Evolutionary conservation across 2,113 vertebrate species (phyloP), one percentile per base, ranked within the genome.

Genomic region (Xyrauchen texanus): DNA sequence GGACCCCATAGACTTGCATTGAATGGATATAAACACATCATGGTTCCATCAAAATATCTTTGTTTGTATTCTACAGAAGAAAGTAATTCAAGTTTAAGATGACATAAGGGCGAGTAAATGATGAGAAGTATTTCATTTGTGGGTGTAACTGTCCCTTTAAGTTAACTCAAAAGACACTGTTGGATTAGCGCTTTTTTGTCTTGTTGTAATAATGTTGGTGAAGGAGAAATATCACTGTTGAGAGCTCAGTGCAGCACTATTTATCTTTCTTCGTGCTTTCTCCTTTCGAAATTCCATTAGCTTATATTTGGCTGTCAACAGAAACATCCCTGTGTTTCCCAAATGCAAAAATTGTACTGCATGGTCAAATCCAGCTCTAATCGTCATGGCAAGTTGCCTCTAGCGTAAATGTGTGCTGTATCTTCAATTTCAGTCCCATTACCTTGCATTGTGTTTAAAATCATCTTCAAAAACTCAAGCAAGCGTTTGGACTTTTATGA

Each of bases 191-290:
- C 49, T 49, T 45, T 60, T 75, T 69, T 16, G 57, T 44, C 63
- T 11, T 6, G 53, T 60, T 83, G 51, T 71, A 80, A 78, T 79
- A 70, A 66, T 45, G 57, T 67, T 66, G 76, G 45, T 74, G 21
- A 69, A 79, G 61, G 81, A 77, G 47, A 64, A 79, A 70, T 71
- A 78, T 76, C 45, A 49, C 58, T 10, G 12, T 74, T 78, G 53
- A 58, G 52, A 53, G 55, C 76, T 82, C 77, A 71, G 44, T 51
- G 47, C 66, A 67, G 34, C 45, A 53, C 49, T 76, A 64, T 76
- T 52, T 49, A 4, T 82, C 63, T 82, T 74, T 73, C 55, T 80
- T 68, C 80, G 70, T 82, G 52, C 52, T 8, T 15, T 52, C n/a
- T 16, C 42, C 13, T n/a, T 34, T 34, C 21, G 21, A 34, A 34